These are phyloP conservation scores for Caerostris extrusa DNA, from an alignment of 1,140 invertebrate species.

Conservation along the genomic window DNA sequence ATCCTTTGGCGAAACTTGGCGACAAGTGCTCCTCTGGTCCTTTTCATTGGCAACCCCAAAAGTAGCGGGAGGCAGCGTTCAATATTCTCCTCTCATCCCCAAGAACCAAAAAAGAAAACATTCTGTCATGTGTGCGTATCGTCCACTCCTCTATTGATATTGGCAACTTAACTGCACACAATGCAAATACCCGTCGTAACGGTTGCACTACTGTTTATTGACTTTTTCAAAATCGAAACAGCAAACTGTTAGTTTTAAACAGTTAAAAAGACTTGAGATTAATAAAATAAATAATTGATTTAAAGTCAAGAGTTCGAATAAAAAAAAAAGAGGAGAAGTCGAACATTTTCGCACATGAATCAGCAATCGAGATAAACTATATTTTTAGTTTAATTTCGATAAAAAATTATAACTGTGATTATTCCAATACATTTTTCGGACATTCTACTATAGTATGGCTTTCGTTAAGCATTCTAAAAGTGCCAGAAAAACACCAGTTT, in stretches of 20 bases:
- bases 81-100: constrained; percentile 54
- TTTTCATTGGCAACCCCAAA: constrained; percentile 21
- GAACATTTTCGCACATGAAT: background rate
- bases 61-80: constrained; percentile 66
- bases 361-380: no score
- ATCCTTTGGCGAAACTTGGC: constrained; percentile 47
- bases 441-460: background rate
- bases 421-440: no score
- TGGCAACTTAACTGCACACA: background rate
- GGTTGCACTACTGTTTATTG: background rate
- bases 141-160: constrained; percentile 5
- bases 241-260: background rate
- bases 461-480: background rate
- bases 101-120: constrained; percentile 56
- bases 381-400: no score
- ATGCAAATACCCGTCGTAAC: background rate
- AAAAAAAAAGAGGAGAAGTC: background rate
- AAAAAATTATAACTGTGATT: no score
- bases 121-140: background rate
- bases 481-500: constrained; percentile 14
- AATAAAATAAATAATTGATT: background rate
- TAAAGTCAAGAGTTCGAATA: background rate
- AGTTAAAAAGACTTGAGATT: background rate
- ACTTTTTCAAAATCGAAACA: background rate
- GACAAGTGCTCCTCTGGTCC: background rate